phyloP scores from a whole-genome alignment of 2,888 invertebrate genomes.

The Mimas tiliae region DNA sequence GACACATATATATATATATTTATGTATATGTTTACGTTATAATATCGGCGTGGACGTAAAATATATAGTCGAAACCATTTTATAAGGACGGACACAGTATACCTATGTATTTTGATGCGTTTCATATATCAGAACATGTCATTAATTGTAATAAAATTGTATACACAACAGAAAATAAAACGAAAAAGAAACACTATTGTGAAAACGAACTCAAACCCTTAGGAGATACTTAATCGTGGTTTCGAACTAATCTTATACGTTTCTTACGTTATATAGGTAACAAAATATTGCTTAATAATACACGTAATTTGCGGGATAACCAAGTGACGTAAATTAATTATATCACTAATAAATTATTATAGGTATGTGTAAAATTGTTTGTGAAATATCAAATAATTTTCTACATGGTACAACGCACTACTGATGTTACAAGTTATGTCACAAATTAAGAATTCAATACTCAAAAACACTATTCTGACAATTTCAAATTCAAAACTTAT shows the following conservation, averaged over 20 bases:
- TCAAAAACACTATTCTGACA: background rate
- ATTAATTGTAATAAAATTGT: background rate
- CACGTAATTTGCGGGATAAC: background rate
- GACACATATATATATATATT: background rate
- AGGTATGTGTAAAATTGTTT: conserved; percentile 3
- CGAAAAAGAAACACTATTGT: too few species aligned
- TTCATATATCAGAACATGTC: background rate
- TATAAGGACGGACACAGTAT: background rate
- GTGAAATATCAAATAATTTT: conserved; percentile 1
- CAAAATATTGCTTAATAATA: conserved; percentile 9
- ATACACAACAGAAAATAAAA: too few species aligned
- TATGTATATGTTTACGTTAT: conserved; percentile 6
- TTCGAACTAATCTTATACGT: background rate
- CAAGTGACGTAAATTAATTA: background rate
- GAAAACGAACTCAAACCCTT: too few species aligned
- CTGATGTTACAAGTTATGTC: conserved; percentile 6
- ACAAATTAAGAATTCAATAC: background rate
- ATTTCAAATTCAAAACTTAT: background rate
- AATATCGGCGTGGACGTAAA: background rate
- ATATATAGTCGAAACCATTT: conserved; percentile 8
- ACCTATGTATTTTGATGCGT: background rate
- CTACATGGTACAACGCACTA: background rate
- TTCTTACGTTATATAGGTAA: conserved; percentile 9
- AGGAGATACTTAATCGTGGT: background rate
- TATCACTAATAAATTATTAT: background rate